Percentiles rank a stretch among this genome's conserved stretches.
These are phyloP conservation scores for Bombycilla garrulus DNA, from an alignment of 2,113 vertebrate species.

Conservation along the genomic window DNA sequence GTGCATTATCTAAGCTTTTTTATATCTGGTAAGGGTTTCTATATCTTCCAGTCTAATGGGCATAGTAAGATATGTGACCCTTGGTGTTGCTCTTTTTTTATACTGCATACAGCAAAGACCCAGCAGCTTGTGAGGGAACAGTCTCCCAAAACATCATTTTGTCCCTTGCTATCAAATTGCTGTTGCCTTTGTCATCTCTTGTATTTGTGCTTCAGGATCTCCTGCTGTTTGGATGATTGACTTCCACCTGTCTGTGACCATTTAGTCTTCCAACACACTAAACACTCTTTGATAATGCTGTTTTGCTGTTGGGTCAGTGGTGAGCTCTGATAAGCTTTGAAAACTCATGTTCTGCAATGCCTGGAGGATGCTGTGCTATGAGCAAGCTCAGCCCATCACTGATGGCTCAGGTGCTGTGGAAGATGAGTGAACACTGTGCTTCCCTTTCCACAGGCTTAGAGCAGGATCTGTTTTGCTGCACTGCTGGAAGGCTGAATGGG, in stretches of 20 bases:
- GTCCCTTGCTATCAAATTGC: neutral
- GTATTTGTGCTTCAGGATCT: neutral
- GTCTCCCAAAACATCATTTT: neutral
- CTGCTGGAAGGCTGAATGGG: neutral
- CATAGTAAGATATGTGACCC: neutral
- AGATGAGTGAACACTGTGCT: neutral
- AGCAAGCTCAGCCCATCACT: neutral
- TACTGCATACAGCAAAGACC: neutral
- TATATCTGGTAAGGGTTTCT: neutral
- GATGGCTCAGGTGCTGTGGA: neutral
- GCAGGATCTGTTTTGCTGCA: neutral
- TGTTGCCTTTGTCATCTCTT: neutral
- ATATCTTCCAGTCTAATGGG: fast-evolving
- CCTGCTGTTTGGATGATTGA: neutral
- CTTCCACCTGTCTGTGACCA: neutral
- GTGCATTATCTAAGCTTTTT: neutral
- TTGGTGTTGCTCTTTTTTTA: neutral
- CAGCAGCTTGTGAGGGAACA: neutral
- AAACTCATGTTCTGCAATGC: neutral
- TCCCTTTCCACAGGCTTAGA: neutral
- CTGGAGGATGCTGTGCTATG: neutral
- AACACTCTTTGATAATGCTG: neutral
- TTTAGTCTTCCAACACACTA: neutral
- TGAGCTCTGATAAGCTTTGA: neutral
- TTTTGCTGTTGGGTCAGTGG: neutral